A percentile compares a stretch with the other conserved stretches of the same genome.
Conservation (phyloP, 2,113 vertebrate species). For the Dromaius novaehollandiae region DNA sequence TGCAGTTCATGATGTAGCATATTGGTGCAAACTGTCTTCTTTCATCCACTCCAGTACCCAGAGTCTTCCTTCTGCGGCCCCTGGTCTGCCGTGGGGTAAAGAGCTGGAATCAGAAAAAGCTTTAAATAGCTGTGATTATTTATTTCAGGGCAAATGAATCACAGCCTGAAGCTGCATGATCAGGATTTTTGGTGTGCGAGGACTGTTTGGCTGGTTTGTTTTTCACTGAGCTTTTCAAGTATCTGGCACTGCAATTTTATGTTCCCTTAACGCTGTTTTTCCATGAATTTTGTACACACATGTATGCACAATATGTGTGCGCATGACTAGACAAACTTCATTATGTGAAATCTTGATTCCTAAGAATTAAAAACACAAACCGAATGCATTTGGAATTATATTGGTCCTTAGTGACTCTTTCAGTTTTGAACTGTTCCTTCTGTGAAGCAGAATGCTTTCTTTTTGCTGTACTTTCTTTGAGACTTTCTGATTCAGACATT, state of each 20-base stretch:
- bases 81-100: not conserved
- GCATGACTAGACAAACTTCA: not conserved
- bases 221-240: not conserved
- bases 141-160: slow-evolving; percentile 58
- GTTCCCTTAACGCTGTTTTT: not conserved
- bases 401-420: not conserved
- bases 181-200: slow-evolving; percentile 18
- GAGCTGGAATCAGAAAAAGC: not conserved
- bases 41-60: not conserved
- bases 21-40: not conserved
- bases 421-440: not conserved
- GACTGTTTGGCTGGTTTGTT: slow-evolving; percentile 1
- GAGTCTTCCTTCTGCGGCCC: not conserved
- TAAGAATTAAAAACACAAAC: slow-evolving; percentile 1
- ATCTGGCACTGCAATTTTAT: not conserved
- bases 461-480: not conserved
- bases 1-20: not conserved
- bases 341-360: not conserved
- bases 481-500: not conserved
- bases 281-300: not conserved
- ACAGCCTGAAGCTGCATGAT: not conserved
- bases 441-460: not conserved
- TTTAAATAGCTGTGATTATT: slow-evolving; percentile 62
- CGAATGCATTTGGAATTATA: not conserved
- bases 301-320: not conserved